A percentile compares a stretch with the other conserved stretches of the same genome.
Evolutionary conservation across 2,797 vertebrate genomes (phyloP).

Genomic region (Anas acuta): DNA sequence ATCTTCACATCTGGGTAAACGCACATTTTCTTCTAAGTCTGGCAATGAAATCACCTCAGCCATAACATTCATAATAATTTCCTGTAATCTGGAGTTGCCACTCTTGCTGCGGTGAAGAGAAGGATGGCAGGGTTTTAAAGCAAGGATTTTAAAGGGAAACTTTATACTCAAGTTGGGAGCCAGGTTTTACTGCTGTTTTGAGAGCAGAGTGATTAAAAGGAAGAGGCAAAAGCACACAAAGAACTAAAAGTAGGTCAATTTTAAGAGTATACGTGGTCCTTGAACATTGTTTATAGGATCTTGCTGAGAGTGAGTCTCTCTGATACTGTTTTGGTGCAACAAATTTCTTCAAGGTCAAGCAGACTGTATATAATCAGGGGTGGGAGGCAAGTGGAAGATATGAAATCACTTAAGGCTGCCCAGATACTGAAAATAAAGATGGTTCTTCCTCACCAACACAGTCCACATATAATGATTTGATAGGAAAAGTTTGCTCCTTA

Average conservation of each 20-base stretch:
- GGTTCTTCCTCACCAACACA: not conserved
- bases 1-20: not conserved
- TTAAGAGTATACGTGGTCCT: not conserved
- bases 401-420: not conserved
- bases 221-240: not conserved
- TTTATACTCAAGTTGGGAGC: not conserved
- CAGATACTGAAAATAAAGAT: not conserved
- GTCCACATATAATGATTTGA: not conserved
- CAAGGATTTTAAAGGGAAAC: not conserved
- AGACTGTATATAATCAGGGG: not conserved
- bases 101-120: not conserved
- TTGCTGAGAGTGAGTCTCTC: not conserved
- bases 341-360: not conserved
- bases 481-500: not conserved
- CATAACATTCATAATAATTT: not conserved
- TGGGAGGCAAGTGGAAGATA: not conserved
- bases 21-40: not conserved
- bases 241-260: not conserved
- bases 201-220: not conserved
- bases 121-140: not conserved
- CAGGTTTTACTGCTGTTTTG: not conserved
- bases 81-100: not conserved
- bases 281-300: not conserved
- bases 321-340: not conserved
- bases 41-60: not conserved